A percentile compares a stretch with the other conserved stretches of the same genome.
phyloP scores from a whole-genome alignment of 2,113 vertebrate species.

The Struthidea cinerea region DNA sequence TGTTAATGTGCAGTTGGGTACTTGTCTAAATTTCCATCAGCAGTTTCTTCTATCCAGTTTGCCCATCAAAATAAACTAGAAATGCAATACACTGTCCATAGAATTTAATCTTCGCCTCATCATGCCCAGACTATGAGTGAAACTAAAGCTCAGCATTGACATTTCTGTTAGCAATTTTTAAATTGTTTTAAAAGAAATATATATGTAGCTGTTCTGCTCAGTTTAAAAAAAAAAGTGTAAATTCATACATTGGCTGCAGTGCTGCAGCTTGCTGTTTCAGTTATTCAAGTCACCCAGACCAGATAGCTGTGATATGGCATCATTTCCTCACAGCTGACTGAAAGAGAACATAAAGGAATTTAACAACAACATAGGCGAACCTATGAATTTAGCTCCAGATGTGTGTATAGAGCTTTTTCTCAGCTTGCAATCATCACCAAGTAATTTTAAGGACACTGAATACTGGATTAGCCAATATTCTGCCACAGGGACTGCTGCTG shows the following conservation, averaged over 20 bases:
- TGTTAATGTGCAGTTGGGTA: background rate
- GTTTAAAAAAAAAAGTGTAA: background rate
- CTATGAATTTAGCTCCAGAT: background rate
- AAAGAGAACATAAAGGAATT: background rate
- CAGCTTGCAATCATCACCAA: background rate
- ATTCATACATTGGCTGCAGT: background rate
- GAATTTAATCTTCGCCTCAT: background rate
- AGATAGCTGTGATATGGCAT: background rate
- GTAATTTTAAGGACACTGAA: background rate
- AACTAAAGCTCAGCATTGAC: background rate
- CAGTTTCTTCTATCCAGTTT: constrained; percentile 1
- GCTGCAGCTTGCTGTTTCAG: background rate
- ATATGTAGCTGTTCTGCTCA: background rate
- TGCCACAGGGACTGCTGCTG: background rate
- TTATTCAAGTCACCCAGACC: background rate
- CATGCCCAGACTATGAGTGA: background rate
- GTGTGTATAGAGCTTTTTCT: background rate
- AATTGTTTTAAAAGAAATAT: background rate
- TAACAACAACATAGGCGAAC: background rate
- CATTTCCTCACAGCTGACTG: background rate
- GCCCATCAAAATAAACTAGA: background rate
- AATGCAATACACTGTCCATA: background rate
- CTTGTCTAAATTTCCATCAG: background rate
- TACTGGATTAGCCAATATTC: background rate
- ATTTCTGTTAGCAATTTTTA: background rate